A percentile compares a stretch with the other conserved stretches of the same genome.
Conservation (phyloP, 2,113 vertebrate genomes). For the Dasypus novemcinctus region DNA sequence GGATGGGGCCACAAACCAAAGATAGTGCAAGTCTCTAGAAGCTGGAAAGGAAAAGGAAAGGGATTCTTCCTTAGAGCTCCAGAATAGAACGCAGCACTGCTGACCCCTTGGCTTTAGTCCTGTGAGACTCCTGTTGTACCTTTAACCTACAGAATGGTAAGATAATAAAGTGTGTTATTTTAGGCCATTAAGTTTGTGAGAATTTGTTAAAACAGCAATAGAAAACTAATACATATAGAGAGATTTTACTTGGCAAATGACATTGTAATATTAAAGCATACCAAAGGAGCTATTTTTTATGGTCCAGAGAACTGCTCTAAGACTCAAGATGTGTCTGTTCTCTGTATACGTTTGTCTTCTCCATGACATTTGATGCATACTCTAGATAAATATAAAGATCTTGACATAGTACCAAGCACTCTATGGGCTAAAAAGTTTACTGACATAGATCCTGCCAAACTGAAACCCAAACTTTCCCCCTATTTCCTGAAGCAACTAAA, state of each 20-base stretch:
- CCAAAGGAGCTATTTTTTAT: neutral
- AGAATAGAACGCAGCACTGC: neutral
- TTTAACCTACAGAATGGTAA: too few species aligned
- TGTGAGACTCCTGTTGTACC: neutral
- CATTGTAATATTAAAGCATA: neutral
- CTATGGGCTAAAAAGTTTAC: neutral
- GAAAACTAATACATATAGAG: neutral
- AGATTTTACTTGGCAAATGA: neutral
- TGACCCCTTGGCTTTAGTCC: neutral
- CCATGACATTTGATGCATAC: too few species aligned
- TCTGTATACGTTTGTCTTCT: neutral
- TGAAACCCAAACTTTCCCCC: neutral
- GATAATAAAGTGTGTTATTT: too few species aligned
- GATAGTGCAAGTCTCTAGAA: neutral
- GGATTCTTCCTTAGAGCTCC: neutral
- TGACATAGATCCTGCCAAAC: neutral
- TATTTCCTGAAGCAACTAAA: neutral
- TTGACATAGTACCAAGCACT: neutral
- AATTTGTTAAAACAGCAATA: neutral
- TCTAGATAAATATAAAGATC: neutral
- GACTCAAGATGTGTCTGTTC: neutral
- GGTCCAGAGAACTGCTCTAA: neutral
- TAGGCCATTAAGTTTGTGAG: too few species aligned
- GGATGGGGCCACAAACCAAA: fast-evolving
- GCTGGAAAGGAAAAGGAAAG: too few species aligned